Base-by-base conservation (phyloP, 1,140 invertebrate genomes). In the Acromyrmex charruanus region DNA sequence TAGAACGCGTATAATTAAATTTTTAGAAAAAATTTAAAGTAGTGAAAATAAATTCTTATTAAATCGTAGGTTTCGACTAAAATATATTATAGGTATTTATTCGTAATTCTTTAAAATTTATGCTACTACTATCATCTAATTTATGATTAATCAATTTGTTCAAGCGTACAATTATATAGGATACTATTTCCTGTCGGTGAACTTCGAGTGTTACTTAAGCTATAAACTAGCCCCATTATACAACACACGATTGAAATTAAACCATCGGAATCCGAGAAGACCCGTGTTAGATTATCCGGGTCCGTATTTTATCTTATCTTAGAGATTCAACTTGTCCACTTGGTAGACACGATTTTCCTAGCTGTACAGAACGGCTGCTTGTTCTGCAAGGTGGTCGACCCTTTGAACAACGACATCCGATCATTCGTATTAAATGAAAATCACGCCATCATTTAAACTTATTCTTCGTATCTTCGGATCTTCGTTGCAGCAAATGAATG, bases 261-360 rank as follows among this genome's bases (percentile, higher is more conserved):
- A 90, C 69, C 65, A 74, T 88, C 88, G 81, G 75, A 90, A 90
- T 84, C 79, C 18, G 88, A 88, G 86, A 86, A 86, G 88, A 71
- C 58, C 6, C 65, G 59, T 89, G 85, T 89, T 89, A 89, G 88
- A 89, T 89, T 87, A 89, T 89, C 77, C 82, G 75, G 21, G 39
- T 51, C 18, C 53, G 53, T 88, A 86, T 89, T 90, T 90, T 90
- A 90, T 88, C 81, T 90, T 88, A 90, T 90, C 89, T 82, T n/a
- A 14, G 53, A 71, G 85, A 86, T 90, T 87, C 51, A 74, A 55
- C 65, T 80, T 72, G 71, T 68, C 10, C 55, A 28, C 4, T 0
- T 55, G 49, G 9, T 63, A 74, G 61, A 87, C 77, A 71, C 18
- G 12, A 68, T 90, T 87, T 88, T 80, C 72, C 39, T 44, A 44